A percentile compares a stretch with the other conserved stretches of the same genome.
Conservation (phyloP, 2,888 invertebrate genomes). For the Enoplolaimus lenunculus region DNA sequence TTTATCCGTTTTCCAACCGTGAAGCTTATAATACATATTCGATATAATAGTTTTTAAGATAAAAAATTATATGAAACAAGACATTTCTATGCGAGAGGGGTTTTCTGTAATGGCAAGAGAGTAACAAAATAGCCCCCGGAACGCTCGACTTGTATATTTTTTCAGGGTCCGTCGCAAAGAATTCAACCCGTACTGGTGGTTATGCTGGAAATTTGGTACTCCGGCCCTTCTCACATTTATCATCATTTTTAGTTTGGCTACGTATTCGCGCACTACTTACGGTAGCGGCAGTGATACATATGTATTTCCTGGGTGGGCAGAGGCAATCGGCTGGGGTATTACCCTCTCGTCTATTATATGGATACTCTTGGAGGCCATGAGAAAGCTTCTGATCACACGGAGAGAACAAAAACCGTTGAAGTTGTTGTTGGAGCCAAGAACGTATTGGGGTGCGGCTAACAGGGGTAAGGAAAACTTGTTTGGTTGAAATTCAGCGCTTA, state of each 20-base stretch:
- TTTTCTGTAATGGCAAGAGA: neutral
- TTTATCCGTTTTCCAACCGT: neutral
- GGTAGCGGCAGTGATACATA: constrained; percentile 10
- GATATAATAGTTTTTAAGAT: constrained; percentile 1
- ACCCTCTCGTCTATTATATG: neutral
- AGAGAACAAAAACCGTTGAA: neutral
- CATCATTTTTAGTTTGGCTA: constrained; percentile 4
- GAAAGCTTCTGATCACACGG: neutral
- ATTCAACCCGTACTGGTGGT: constrained; percentile 21
- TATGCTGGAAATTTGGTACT: constrained; percentile 15
- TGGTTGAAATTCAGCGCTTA: too few relatives aligned
- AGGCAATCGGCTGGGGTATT: constrained; percentile 15
- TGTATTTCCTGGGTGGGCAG: constrained; percentile 13
- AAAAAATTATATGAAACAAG: too few relatives aligned
- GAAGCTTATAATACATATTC: neutral
- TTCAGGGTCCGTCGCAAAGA: constrained; percentile 10
- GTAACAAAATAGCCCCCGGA: neutral
- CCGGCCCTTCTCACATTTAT: neutral
- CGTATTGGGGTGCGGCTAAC: constrained; percentile 4
- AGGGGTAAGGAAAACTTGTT: neutral
- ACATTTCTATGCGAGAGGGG: neutral
- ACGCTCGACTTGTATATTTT: neutral
- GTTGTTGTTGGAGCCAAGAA: neutral
- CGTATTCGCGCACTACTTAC: constrained; percentile 11
- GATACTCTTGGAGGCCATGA: neutral